These are phyloP conservation scores for Botrylloides violaceus DNA, from an alignment of 23 tunicate genomes.

Conservation along the genomic window DNA sequence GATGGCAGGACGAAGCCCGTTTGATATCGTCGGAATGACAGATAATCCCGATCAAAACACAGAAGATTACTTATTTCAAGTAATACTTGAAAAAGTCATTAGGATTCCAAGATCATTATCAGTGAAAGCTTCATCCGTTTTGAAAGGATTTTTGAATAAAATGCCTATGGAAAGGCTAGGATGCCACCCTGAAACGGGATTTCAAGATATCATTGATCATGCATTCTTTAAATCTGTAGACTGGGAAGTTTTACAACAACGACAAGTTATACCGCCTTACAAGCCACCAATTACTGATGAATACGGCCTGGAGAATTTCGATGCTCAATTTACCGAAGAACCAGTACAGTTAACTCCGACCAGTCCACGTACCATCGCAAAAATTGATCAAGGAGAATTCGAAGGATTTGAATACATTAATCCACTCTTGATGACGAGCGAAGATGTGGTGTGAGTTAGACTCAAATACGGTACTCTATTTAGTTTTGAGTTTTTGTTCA, in stretches of 20 bases:
- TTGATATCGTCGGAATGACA: constrained; percentile 86
- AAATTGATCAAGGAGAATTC: constrained; percentile 76
- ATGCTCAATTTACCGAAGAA: constrained; percentile 97
- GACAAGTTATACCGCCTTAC: constrained; percentile 92
- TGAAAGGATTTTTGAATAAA: constrained; percentile 95
- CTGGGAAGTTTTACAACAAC: constrained; percentile 68
- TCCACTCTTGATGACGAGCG: constrained; percentile 92
- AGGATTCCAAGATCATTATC: constrained; percentile 93
- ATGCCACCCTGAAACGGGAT: constrained; percentile 77
- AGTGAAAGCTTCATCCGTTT: constrained; percentile 74
- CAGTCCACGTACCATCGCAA: constrained; percentile 30
- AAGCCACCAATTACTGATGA: constrained; percentile 90
- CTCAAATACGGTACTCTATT: too few species aligned
- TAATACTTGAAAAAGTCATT: constrained; percentile 91
- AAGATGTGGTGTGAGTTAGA: constrained; percentile 61
- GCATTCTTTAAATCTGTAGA: constrained; percentile 73
- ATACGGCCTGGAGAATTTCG: constrained; percentile 91
- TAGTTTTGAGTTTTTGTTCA: too few species aligned
- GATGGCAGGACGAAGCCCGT: constrained; percentile 99
- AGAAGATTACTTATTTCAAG: constrained; percentile 92
- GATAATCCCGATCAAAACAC: constrained; percentile 88
- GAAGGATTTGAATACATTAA: constrained; percentile 98
- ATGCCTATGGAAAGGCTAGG: constrained; percentile 88
- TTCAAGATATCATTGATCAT: constrained; percentile 87
- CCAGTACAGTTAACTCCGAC: constrained; percentile 87